Conservation (phyloP, 1,140 invertebrate species). For the Drosophila lowei region DNA sequence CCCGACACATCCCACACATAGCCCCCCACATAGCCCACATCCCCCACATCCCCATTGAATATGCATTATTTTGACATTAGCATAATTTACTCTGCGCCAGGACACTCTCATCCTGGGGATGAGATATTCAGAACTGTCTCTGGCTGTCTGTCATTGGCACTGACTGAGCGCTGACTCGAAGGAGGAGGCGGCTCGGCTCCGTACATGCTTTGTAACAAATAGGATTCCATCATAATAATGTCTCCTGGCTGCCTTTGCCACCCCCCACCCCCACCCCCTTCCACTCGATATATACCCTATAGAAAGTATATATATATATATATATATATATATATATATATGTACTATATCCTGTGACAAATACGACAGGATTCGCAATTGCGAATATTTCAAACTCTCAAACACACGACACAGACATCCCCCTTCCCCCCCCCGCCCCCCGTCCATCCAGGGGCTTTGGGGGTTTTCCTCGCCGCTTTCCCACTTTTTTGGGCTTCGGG, state of each 20-base stretch:
- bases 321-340: slow-evolving; percentile 7
- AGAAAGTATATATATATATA: slow-evolving; percentile 10
- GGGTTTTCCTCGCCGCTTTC: slow-evolving; percentile 30
- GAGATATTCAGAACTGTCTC: slow-evolving; percentile 15
- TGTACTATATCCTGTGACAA: slow-evolving; percentile 64
- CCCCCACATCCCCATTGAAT: slow-evolving; percentile 75
- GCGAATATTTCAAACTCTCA: slow-evolving; percentile 77
- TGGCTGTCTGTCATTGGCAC: slow-evolving; percentile 72
- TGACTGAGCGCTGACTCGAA: slow-evolving; percentile 9
- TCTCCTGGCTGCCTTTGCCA: slow-evolving; percentile 35
- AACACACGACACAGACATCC: slow-evolving; percentile 50
- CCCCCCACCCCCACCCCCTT: slow-evolving; percentile 19
- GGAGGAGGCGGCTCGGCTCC: slow-evolving; percentile 7
- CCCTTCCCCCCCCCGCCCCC: background rate
- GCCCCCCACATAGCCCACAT: background rate
- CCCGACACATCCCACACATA: background rate
- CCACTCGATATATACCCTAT: slow-evolving; percentile 38
- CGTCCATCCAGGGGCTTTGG: slow-evolving; percentile 57
- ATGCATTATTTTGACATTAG: slow-evolving; percentile 83
- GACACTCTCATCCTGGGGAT: slow-evolving; percentile 3
- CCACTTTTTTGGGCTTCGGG: slow-evolving; percentile 34
- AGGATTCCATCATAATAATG: slow-evolving; percentile 82
- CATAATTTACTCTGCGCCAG: slow-evolving; percentile 74
- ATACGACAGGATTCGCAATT: slow-evolving; percentile 79
- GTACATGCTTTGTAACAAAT: slow-evolving; percentile 74